Conservation (phyloP, 30 jellyfish, hydroid and myxozoan genomes). For the Turritopsis dohrnii region DNA sequence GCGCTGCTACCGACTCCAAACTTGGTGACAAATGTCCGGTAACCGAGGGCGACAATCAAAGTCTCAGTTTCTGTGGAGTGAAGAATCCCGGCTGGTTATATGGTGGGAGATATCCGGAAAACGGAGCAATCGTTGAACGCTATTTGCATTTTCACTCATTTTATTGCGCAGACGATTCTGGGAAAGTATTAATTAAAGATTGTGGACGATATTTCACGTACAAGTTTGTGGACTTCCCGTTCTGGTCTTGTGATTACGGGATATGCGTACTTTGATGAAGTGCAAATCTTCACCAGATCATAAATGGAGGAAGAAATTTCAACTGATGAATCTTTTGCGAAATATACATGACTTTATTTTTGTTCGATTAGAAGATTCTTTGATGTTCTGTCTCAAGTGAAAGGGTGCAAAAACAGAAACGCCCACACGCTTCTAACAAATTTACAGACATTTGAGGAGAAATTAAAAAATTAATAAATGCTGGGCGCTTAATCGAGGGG, state of each 20-base stretch:
- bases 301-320: too few relatives aligned
- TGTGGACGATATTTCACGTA: conserved; percentile 13
- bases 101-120: background rate
- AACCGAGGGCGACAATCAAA: background rate
- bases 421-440: too few relatives aligned
- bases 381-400: too few relatives aligned
- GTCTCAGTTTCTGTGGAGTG: conserved; percentile 5
- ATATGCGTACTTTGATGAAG: conserved; percentile 4
- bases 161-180: conserved; percentile 16
- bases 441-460: too few relatives aligned
- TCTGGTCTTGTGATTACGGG: conserved; percentile 18
- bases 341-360: too few relatives aligned
- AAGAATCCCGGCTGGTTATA: conserved; percentile 15
- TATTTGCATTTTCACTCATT: conserved; percentile 6
- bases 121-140: conserved; percentile 6
- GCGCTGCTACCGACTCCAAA: conserved; percentile 19
- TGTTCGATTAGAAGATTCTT: too few relatives aligned
- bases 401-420: too few relatives aligned
- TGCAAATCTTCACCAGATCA: too few relatives aligned
- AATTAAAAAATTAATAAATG: too few relatives aligned
- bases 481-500: too few relatives aligned
- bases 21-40: conserved; percentile 5
- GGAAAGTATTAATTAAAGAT: background rate
- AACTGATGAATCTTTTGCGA: too few relatives aligned
- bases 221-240: background rate